Percentiles rank a stretch among this genome's conserved stretches.
phyloP scores from a whole-genome alignment of 2,113 vertebrate species.

The Athene cunicularia region DNA sequence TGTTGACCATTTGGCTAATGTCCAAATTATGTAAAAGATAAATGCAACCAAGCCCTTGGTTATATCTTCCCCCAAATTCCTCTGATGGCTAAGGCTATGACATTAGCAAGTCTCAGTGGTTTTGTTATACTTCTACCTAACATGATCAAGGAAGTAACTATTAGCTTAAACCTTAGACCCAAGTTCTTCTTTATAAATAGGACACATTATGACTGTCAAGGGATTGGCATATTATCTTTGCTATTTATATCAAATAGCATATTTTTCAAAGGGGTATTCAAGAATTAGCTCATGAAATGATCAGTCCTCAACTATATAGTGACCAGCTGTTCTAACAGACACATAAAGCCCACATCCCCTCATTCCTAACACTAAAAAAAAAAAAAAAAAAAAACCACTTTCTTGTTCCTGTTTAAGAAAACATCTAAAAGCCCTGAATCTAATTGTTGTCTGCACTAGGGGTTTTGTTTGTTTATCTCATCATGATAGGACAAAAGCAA shows the following conservation, averaged over 20 bases:
- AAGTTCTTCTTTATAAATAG: neutral
- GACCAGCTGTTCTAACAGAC: neutral
- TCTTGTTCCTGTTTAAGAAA: neutral
- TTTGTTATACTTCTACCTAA: neutral
- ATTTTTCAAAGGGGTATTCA: neutral
- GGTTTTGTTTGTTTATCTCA: neutral
- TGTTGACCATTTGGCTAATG: neutral
- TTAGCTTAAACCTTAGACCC: neutral
- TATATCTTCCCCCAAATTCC: neutral
- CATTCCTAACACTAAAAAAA: neutral
- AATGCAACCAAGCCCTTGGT: neutral
- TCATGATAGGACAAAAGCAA: neutral
- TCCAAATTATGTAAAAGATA: neutral
- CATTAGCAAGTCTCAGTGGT: neutral
- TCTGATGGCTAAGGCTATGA: neutral
- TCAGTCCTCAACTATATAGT: neutral
- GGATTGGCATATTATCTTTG: neutral
- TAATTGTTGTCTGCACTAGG: neutral
- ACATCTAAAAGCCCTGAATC: neutral
- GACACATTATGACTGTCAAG: neutral
- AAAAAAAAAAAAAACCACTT: fast-evolving
- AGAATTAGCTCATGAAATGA: neutral
- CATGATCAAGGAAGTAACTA: neutral
- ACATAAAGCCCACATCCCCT: neutral
- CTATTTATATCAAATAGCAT: neutral